Percentiles rank a stretch among this genome's conserved stretches.
Evolutionary conservation across 2,888 invertebrate species (phyloP).

Genomic region (Junonia oenone): DNA sequence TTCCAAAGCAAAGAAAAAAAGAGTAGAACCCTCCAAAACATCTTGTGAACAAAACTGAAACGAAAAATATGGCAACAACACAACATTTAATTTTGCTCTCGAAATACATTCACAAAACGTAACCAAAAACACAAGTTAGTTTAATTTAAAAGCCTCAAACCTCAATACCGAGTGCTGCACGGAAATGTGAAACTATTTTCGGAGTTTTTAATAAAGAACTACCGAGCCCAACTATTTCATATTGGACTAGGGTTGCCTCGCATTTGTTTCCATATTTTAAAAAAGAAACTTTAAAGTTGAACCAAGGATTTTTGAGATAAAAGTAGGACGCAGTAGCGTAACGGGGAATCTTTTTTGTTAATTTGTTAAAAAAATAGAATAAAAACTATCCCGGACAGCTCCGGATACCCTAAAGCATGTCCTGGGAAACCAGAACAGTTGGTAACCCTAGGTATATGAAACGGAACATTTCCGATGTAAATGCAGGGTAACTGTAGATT

Average conservation of each 20-base stretch:
- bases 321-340: too few relatives aligned
- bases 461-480: neutral
- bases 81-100: neutral
- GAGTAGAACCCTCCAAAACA: too few relatives aligned
- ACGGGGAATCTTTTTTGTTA: too few relatives aligned
- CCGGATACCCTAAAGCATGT: too few relatives aligned
- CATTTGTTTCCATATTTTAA: neutral
- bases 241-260: conserved; percentile 7
- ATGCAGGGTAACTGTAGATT: neutral
- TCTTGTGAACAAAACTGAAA: too few relatives aligned
- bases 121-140: neutral
- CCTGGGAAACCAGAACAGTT: too few relatives aligned
- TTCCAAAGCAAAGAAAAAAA: too few relatives aligned
- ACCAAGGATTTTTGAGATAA: too few relatives aligned
- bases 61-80: neutral
- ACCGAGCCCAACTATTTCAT: conserved; percentile 16
- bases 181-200: neutral
- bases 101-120: neutral
- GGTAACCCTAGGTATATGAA: too few relatives aligned
- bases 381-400: too few relatives aligned
- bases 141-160: neutral
- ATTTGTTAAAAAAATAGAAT: too few relatives aligned
- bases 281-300: too few relatives aligned
- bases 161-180: neutral
- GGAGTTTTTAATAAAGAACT: conserved; percentile 10